These are phyloP conservation scores for Parotia lawesii DNA, from an alignment of 2,113 vertebrate species.

Conservation along the genomic window DNA sequence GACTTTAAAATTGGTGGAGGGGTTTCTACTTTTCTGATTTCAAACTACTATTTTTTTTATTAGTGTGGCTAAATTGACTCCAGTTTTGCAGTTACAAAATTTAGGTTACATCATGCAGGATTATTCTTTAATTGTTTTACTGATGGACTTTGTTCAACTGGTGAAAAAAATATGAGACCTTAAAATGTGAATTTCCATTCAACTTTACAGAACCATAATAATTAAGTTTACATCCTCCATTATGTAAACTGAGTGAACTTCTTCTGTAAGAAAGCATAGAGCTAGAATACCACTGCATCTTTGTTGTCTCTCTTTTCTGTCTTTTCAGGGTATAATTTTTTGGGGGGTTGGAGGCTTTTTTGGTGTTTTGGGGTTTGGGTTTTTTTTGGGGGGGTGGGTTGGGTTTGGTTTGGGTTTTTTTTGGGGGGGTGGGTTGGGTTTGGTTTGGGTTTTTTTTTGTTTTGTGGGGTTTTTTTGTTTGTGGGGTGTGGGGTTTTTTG, in stretches of 20 bases:
- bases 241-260: background rate
- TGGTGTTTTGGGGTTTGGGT: too few species aligned
- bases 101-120: background rate
- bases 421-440: accelerated
- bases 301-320: background rate
- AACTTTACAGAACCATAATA: background rate
- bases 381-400: accelerated
- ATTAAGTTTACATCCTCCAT: background rate
- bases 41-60: background rate
- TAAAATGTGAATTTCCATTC: background rate
- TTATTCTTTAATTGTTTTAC: background rate
- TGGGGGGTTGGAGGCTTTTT: accelerated
- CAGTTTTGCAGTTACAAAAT: background rate
- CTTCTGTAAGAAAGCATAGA: background rate
- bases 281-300: background rate
- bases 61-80: background rate
- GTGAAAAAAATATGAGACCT: background rate
- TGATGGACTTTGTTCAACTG: background rate
- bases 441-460: background rate
- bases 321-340: background rate
- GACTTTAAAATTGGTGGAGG: background rate
- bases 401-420: background rate
- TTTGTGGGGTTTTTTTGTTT: background rate
- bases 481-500: background rate
- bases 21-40: background rate